Conservation (phyloP, 2,888 invertebrate species). For the Microctonus aethiopoides region DNA sequence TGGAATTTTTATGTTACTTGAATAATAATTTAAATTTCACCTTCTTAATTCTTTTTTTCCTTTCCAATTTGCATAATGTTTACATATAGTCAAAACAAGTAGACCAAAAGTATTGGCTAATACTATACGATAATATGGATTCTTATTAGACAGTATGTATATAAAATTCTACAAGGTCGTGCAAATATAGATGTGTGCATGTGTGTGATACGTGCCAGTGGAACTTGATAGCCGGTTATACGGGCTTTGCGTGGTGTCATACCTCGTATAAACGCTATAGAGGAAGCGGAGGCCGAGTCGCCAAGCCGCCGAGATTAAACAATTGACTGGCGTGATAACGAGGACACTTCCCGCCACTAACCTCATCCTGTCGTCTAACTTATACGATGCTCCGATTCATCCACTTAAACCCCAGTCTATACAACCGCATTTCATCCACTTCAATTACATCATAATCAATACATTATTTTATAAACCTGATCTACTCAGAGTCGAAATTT, state of each 20-base stretch:
- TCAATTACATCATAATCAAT: constrained; percentile 15
- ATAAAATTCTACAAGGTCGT: not conserved
- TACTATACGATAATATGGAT: not conserved
- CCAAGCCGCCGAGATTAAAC: constrained; percentile 58
- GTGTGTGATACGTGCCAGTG: constrained; percentile 41
- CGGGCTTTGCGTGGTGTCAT: constrained; percentile 49
- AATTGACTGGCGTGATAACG: constrained; percentile 65
- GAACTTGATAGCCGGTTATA: constrained; percentile 50
- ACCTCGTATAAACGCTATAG: constrained; percentile 14
- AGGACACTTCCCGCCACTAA: constrained; percentile 65
- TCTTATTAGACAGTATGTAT: not conserved
- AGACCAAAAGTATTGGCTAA: not conserved
- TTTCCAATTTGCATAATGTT: not conserved
- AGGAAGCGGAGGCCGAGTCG: constrained; percentile 40
- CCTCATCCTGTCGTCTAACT: constrained; percentile 54
- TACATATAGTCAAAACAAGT: not conserved
- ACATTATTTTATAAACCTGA: not conserved
- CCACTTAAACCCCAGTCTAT: constrained; percentile 39
- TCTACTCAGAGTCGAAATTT: no score
- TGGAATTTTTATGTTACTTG: not conserved
- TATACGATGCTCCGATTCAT: constrained; percentile 39
- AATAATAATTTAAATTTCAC: not conserved
- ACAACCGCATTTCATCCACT: constrained; percentile 51
- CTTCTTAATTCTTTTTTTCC: not conserved
- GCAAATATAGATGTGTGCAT: constrained; percentile 24